phyloP scores from a whole-genome alignment of 1,140 invertebrate species.

The Drosophila neocordata region DNA sequence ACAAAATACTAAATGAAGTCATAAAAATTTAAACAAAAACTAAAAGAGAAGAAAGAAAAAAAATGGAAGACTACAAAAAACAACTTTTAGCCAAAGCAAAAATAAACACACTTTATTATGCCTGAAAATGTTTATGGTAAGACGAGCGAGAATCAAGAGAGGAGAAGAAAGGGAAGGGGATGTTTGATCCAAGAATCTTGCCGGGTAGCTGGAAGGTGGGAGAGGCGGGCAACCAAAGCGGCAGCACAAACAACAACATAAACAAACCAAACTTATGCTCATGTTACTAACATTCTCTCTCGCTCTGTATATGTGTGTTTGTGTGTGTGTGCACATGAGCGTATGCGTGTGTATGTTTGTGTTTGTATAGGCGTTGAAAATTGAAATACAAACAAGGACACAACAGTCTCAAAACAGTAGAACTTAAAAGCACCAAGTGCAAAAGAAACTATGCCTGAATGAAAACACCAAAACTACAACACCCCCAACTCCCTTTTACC shows the following conservation, averaged over 20 bases:
- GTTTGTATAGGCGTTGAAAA: slow-evolving; percentile 71
- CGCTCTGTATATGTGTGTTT: slow-evolving; percentile 17
- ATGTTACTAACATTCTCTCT: slow-evolving; percentile 43
- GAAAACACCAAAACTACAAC: slow-evolving; percentile 30
- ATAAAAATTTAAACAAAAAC: slow-evolving; percentile 66
- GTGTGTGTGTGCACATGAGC: slow-evolving; percentile 11
- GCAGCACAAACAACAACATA: slow-evolving; percentile 46
- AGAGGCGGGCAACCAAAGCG: slow-evolving; percentile 10
- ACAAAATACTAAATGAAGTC: slow-evolving; percentile 61
- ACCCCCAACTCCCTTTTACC: neutral
- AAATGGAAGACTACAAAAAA: slow-evolving; percentile 39
- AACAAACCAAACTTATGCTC: slow-evolving; percentile 60
- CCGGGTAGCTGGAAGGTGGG: neutral
- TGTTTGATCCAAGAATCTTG: neutral
- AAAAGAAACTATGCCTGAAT: slow-evolving; percentile 3
- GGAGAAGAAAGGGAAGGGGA: neutral
- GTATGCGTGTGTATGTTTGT: slow-evolving; percentile 24
- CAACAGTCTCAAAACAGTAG: slow-evolving; percentile 17
- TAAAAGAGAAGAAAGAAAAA: slow-evolving; percentile 20
- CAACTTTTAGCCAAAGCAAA: slow-evolving; percentile 58
- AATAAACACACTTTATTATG: slow-evolving; percentile 73
- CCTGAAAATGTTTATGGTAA: slow-evolving; percentile 69
- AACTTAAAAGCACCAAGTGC: neutral
- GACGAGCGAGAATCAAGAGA: neutral
- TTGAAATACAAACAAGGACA: slow-evolving; percentile 76